Conservation (phyloP, 1,140 invertebrate genomes). For the Trichoplusia ni region DNA sequence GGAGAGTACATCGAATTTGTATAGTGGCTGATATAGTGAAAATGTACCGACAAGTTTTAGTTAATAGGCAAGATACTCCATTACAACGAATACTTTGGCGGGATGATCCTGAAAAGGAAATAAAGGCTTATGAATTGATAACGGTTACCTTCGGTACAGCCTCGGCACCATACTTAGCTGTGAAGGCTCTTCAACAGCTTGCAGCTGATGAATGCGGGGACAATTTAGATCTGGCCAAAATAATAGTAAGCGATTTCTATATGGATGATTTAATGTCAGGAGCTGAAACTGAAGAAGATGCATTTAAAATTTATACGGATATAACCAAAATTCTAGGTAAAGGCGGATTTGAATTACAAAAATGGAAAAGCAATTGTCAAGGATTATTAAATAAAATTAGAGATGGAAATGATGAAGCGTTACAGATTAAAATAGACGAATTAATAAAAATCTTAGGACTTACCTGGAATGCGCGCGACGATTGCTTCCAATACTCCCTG, state of each 20-base stretch:
- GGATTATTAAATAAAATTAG: conserved; percentile 29
- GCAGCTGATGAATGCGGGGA: conserved; percentile 35
- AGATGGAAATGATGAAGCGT: neutral
- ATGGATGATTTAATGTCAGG: conserved; percentile 30
- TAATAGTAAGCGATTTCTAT: conserved; percentile 21
- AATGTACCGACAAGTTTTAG: conserved; percentile 58
- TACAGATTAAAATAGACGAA: conserved; percentile 15
- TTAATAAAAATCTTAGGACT: conserved; percentile 37
- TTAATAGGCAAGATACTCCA: conserved; percentile 39
- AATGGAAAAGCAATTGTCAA: conserved; percentile 39
- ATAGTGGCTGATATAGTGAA: conserved; percentile 61
- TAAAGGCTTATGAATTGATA: conserved; percentile 42
- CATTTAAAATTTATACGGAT: conserved; percentile 1
- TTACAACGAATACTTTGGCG: conserved; percentile 55
- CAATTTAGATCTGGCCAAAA: conserved; percentile 29
- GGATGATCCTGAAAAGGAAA: conserved; percentile 17
- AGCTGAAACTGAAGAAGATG: conserved; percentile 25
- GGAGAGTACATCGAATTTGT: conserved; percentile 52
- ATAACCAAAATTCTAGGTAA: neutral
- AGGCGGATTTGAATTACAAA: conserved; percentile 34
- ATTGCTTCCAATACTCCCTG: conserved; percentile 22
- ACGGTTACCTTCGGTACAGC: conserved; percentile 47
- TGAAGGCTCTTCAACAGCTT: conserved; percentile 48
- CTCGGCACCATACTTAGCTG: conserved; percentile 37
- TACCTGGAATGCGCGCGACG: conserved; percentile 22